Base-by-base conservation (phyloP, 1,140 invertebrate species). In the Pteromalus puparum region DNA sequence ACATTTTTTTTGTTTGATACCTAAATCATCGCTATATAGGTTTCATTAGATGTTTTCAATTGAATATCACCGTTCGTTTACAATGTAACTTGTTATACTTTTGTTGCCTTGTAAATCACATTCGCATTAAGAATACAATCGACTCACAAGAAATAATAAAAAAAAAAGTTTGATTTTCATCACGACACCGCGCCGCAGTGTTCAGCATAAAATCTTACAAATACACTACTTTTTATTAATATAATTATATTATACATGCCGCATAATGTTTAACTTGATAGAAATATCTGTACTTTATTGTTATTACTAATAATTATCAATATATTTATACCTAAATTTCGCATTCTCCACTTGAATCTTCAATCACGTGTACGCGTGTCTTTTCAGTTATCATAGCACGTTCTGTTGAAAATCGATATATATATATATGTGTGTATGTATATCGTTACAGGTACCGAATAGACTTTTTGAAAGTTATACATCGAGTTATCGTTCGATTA, bases 381-480 rank as follows among this genome's bases (percentile, higher is more conserved):
- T 24, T 42, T 81, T 18, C 18, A 61, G 53, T 61, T 21, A 61
- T n/a, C 30, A 73, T 73, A 73, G 12, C 80, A 34, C 38, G 18
- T 61, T 61, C 18, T n/a, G 53, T 61, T 21, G 53, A 61, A 61
- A 21, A n/a, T n/a, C 46, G 53, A n/a, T 61, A 42, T 42, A 42
- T n/a, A n/a, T n/a, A n/a, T n/a, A 34, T 34, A 34, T 34, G 3
- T 34, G 6, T 42, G 38, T 42, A 42, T 61, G 61, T 75, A 53
- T 46, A 75, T 82, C 34, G n/a, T 65, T 61, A 82, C 81, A 82
- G 81, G 81, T 82, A 82, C 81, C 81, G 48, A 30, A 53, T 82
- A 82, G 72, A 46, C 26, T 73, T 81, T 81, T 73, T 61, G 21
- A 73, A 78, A 72, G 46, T 73, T 81, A 73, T 81, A 61, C 21